Base-by-base conservation (phyloP, 2,113 vertebrate species). In the Aphelocoma coerulescens region DNA sequence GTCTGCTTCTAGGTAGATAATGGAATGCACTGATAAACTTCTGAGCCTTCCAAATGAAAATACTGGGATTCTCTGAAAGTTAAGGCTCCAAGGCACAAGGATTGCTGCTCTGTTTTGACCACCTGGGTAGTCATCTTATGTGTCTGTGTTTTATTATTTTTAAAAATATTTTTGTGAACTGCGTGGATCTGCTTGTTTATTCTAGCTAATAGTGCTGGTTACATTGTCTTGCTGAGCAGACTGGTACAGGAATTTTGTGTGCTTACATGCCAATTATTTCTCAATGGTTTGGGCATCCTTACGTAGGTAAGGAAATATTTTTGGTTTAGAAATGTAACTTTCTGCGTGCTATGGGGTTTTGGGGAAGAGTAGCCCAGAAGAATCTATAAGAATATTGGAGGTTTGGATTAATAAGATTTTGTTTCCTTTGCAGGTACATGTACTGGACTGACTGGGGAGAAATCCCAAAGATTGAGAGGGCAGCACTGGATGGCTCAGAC, bases 391-490 rank as follows among this genome's bases (percentile, higher is more conserved):
- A 72, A 54, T 90, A 37, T 20, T 65, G 28, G 32, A 90, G 46
- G 14, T 79, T 74, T 62, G 20, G 11, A 30, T 87, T 63, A 59
- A 13, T 46, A 46, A 83, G 28, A 13, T 76, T 71, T 88, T 89
- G 7, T 89, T 95, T 97, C 66, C 27, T 26, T 87, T 82, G 7
- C 95, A 99, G 99, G 72, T 99, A 98, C 96, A 99, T 99, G 99
- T 99, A 99, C 97, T 99, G 99, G 99, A 99, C 99, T 0, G 99
- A 99, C 96, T 99, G 99, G 99, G 99, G 99, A 67, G 99, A 99
- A 95, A 98, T 98, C 48, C 99, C 99, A 0, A 99, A 99, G 97
- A 99, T 99, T 2, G 99, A 99, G 95, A 98, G 99, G 6, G 99
- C 99, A 2, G 98, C 99, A 7, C 93, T 99, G 92, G 99, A 99